Evolutionary conservation across 2,888 invertebrate species (phyloP).

Genomic region (Orthonevra nobilis): DNA sequence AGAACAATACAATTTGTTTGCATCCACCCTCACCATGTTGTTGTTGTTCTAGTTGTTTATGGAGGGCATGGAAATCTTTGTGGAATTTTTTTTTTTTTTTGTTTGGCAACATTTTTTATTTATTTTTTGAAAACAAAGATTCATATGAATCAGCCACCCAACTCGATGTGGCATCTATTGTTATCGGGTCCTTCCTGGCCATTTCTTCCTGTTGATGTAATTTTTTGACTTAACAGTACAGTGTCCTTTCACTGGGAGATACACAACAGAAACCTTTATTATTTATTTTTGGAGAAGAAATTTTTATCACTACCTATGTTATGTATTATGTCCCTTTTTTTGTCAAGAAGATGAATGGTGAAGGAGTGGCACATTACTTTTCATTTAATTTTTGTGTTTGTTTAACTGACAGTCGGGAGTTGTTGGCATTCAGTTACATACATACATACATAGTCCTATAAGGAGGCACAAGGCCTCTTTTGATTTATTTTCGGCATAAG

Average conservation of each 20-base stretch:
- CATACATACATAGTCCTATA: too few relatives aligned
- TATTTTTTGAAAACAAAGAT: constrained; percentile 29
- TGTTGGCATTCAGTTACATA: too few relatives aligned
- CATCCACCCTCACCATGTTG: constrained; percentile 35
- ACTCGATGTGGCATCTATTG: constrained; percentile 47
- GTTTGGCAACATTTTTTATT: not conserved
- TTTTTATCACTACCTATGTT: constrained; percentile 10
- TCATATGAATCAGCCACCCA: constrained; percentile 51
- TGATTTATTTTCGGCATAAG: too few relatives aligned
- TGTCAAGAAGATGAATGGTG: not conserved
- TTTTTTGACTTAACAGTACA: constrained; percentile 15
- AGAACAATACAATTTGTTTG: constrained; percentile 50
- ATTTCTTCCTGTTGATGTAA: constrained; percentile 2
- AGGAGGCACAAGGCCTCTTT: too few relatives aligned
- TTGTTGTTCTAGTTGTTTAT: constrained; percentile 44
- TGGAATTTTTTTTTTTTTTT: constrained; percentile 4
- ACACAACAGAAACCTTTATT: too few relatives aligned
- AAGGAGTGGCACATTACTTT: too few relatives aligned
- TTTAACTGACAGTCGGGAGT: too few relatives aligned
- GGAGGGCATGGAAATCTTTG: constrained; percentile 28
- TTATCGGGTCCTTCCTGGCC: constrained; percentile 31
- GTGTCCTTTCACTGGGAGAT: not conserved
- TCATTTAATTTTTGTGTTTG: too few relatives aligned
- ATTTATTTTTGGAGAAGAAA: not conserved
- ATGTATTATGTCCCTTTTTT: too few relatives aligned